These are phyloP conservation scores for Acinonyx jubatus DNA, from an alignment of 2,113 vertebrate species.

Conservation along the genomic window DNA sequence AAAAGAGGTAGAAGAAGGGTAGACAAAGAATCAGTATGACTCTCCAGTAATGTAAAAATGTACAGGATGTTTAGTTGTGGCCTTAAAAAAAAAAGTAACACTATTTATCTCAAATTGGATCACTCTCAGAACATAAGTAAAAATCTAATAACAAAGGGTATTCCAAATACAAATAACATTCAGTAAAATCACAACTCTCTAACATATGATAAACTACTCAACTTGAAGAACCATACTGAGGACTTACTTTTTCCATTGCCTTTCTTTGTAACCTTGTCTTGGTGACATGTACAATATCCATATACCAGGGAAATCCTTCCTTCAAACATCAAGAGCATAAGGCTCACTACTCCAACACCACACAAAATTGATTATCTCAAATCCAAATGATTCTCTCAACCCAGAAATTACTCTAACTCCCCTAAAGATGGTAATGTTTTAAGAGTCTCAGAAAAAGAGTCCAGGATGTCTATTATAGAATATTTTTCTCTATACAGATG, in stretches of 20 bases:
- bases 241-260: neutral
- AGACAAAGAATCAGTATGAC: neutral
- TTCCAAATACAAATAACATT: neutral
- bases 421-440: neutral
- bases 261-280: neutral
- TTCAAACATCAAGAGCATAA: neutral
- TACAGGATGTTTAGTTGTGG: neutral
- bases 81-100: neutral
- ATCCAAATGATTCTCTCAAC: neutral
- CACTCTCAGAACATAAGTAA: neutral
- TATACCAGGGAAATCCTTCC: neutral
- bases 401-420: neutral
- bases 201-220: neutral
- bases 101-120: neutral
- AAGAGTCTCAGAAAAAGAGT: constrained; percentile 28
- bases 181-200: neutral
- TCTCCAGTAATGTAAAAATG: neutral
- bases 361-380: neutral
- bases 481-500: neutral
- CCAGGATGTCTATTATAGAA: neutral
- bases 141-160: neutral
- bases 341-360: neutral
- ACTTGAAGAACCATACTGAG: neutral
- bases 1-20: neutral
- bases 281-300: neutral